Conservation (phyloP, 2,113 vertebrate species). For the Himantopus leucocephalus region DNA sequence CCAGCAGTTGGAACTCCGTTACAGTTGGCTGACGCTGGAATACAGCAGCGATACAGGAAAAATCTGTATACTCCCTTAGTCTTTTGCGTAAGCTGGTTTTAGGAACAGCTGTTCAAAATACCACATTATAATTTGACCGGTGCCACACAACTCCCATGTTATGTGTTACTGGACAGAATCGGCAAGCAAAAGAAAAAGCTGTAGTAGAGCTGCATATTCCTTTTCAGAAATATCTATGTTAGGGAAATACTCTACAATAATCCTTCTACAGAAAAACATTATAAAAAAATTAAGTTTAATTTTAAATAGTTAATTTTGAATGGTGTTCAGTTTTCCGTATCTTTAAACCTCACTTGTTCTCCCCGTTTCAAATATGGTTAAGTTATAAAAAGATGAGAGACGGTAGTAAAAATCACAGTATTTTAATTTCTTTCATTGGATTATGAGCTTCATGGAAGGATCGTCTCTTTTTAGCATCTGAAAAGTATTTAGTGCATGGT, state of each 20-base stretch:
- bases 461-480: background rate
- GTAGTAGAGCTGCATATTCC: background rate
- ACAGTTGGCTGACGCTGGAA: background rate
- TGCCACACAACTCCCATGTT: background rate
- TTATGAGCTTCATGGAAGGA: background rate
- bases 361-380: background rate
- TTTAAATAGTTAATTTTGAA: background rate
- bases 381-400: background rate
- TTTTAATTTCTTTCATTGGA: background rate
- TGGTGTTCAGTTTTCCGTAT: background rate
- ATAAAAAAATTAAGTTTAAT: background rate
- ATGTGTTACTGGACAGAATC: background rate
- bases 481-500: background rate
- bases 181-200: fast-evolving
- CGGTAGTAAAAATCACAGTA: background rate
- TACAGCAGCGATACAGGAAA: background rate
- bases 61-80: fast-evolving
- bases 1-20: background rate
- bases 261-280: background rate
- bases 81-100: background rate
- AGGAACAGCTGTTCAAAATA: background rate
- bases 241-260: background rate
- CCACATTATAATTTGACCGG: background rate
- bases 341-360: background rate
- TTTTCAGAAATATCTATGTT: background rate